Conservation (phyloP, 1,140 invertebrate genomes). For the Pogonomyrmex californicus region DNA sequence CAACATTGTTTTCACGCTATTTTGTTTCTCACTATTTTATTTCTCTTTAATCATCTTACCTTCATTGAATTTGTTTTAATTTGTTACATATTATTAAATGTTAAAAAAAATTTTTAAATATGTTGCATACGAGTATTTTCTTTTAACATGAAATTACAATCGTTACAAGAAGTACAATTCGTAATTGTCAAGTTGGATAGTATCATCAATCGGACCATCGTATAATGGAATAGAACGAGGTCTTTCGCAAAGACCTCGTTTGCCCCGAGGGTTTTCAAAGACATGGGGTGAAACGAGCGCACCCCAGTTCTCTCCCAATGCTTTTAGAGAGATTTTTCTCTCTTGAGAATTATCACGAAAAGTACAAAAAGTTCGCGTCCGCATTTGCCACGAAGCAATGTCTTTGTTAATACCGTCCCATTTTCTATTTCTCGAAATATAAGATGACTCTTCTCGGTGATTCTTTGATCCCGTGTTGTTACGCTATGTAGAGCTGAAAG, state of each 20-base stretch:
- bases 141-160: neutral
- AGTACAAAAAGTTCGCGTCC: slow-evolving; percentile 1
- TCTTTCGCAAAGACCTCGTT: slow-evolving; percentile 48
- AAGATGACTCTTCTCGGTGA: neutral
- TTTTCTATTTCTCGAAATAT: slow-evolving; percentile 46
- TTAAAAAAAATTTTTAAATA: neutral
- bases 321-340: slow-evolving; percentile 39
- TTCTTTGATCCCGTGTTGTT: slow-evolving; percentile 45
- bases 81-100: neutral
- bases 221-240: slow-evolving; percentile 74
- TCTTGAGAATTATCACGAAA: slow-evolving; percentile 41
- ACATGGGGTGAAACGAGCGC: slow-evolving; percentile 31
- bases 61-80: slow-evolving; percentile 2
- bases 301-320: slow-evolving; percentile 36
- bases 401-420: slow-evolving; percentile 12
- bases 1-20: neutral
- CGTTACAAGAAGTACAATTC: neutral
- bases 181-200: slow-evolving; percentile 32
- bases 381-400: neutral
- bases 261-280: slow-evolving; percentile 41
- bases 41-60: neutral
- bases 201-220: slow-evolving; percentile 11
- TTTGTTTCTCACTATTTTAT: neutral
- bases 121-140: neutral
- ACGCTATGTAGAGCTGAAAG: neutral